Conservation (phyloP, 2,888 invertebrate genomes). For the Tiphia femorata region DNA sequence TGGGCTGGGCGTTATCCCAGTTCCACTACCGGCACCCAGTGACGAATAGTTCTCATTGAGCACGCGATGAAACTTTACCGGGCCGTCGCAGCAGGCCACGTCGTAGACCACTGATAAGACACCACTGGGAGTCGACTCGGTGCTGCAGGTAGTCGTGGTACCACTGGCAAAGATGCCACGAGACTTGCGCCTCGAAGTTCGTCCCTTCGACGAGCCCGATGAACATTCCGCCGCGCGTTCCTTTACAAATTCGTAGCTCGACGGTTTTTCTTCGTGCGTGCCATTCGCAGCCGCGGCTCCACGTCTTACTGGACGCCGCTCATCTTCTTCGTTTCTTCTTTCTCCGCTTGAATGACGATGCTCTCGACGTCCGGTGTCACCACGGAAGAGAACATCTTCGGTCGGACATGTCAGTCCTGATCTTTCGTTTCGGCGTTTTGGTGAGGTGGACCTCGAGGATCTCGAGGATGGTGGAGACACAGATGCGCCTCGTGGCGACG, state of each 20-base stretch:
- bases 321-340: too few species aligned
- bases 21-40: constrained; percentile 8
- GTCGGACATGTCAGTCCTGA: constrained; percentile 10
- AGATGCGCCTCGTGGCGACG: constrained; percentile 26
- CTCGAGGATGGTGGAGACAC: constrained; percentile 14
- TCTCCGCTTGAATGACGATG: too few species aligned
- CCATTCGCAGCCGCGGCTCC: neutral
- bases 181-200: too few species aligned
- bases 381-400: too few species aligned
- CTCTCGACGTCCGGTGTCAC: too few species aligned
- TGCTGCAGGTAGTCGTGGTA: neutral
- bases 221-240: neutral
- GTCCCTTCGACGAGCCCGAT: neutral
- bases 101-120: constrained; percentile 76
- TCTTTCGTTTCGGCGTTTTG: constrained; percentile 17
- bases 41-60: constrained; percentile 82
- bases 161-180: too few species aligned
- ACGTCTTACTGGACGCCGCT: neutral
- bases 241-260: neutral
- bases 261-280: neutral
- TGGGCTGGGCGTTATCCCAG: constrained; percentile 1
- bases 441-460: constrained; percentile 16
- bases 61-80: constrained; percentile 87
- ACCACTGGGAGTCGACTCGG: constrained; percentile 18
- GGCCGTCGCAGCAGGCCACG: constrained; percentile 93